Conservation (phyloP, 2,797 vertebrate species). For the Poeciliopsis presidionis region DNA sequence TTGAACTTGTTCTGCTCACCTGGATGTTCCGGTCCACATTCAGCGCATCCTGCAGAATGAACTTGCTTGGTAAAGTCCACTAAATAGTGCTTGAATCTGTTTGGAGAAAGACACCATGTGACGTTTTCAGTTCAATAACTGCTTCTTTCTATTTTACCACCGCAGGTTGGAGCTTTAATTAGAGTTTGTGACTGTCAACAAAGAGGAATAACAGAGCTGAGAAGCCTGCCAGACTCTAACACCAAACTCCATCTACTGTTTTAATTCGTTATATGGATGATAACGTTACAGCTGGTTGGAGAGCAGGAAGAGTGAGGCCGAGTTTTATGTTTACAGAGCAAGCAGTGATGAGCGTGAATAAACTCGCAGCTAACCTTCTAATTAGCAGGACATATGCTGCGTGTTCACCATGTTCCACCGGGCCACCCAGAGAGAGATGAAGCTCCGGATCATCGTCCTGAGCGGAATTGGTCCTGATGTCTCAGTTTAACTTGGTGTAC, state of each 20-base stretch:
- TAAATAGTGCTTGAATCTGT: not conserved
- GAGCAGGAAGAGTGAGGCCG: constrained; percentile 28
- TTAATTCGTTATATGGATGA: constrained; percentile 37
- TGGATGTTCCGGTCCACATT: not conserved
- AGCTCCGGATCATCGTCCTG: constrained; percentile 36
- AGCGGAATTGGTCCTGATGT: constrained; percentile 25
- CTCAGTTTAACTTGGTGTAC: constrained; percentile 15
- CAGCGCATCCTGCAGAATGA: not conserved
- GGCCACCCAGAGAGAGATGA: constrained; percentile 32
- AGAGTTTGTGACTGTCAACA: constrained; percentile 45
- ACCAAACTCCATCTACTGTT: constrained; percentile 19
- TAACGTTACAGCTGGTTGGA: constrained; percentile 23
- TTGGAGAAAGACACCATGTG: not conserved
- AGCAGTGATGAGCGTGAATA: constrained; percentile 8
- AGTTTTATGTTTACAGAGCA: constrained; percentile 30
- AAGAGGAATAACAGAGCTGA: constrained; percentile 28
- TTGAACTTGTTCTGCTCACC: not conserved
- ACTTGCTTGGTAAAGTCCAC: not conserved
- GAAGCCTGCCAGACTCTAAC: constrained; percentile 35
- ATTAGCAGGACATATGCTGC: constrained; percentile 48
- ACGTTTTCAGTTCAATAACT: not conserved
- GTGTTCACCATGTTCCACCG: constrained; percentile 18
- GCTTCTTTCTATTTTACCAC: not conserved
- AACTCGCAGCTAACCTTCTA: constrained; percentile 30
- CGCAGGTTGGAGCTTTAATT: constrained; percentile 29